Evolutionary conservation across 1,140 invertebrate genomes (phyloP).

Genomic region (Drosophila cardini): DNA sequence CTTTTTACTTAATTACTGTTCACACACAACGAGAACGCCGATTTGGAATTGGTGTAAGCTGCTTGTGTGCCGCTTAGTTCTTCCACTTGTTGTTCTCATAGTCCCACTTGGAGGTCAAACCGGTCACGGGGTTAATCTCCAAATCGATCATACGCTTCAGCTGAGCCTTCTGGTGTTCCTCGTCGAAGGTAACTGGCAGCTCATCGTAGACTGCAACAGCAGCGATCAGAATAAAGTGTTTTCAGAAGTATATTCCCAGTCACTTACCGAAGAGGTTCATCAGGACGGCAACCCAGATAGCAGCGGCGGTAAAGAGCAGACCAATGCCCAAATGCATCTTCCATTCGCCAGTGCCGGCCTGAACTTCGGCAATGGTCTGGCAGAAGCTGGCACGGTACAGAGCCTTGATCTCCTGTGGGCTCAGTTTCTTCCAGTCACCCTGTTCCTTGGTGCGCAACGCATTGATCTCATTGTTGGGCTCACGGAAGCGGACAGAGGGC

Average conservation of each 20-base stretch:
- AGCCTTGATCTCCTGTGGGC: constrained; percentile 95
- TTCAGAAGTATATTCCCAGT: too few species aligned
- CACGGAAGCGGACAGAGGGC: constrained; percentile 95
- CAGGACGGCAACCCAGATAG: constrained; percentile 89
- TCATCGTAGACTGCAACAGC: constrained; percentile 89
- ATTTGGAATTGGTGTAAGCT: constrained; percentile 51
- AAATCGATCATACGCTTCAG: constrained; percentile 92
- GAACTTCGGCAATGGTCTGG: constrained; percentile 96
- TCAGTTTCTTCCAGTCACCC: constrained; percentile 96
- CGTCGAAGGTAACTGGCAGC: constrained; percentile 89
- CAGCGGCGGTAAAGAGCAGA: constrained; percentile 86
- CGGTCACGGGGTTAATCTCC: constrained; percentile 91
- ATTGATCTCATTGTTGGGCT: constrained; percentile 87
- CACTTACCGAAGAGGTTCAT: constrained; percentile 90
- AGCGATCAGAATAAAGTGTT: background rate
- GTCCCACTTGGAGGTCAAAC: constrained; percentile 89
- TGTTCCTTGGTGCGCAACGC: constrained; percentile 95
- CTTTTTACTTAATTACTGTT: constrained; percentile 72
- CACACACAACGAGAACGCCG: constrained; percentile 65
- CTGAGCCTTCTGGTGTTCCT: constrained; percentile 91
- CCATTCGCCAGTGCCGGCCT: constrained; percentile 95
- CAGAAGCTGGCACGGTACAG: constrained; percentile 96
- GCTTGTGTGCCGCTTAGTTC: constrained; percentile 64
- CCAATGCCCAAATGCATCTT: constrained; percentile 89
- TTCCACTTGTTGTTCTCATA: constrained; percentile 90